Percentiles rank a stretch among this genome's conserved stretches.
phyloP scores from a whole-genome alignment of 2,888 invertebrate species.

The Lasius fuliginosus region DNA sequence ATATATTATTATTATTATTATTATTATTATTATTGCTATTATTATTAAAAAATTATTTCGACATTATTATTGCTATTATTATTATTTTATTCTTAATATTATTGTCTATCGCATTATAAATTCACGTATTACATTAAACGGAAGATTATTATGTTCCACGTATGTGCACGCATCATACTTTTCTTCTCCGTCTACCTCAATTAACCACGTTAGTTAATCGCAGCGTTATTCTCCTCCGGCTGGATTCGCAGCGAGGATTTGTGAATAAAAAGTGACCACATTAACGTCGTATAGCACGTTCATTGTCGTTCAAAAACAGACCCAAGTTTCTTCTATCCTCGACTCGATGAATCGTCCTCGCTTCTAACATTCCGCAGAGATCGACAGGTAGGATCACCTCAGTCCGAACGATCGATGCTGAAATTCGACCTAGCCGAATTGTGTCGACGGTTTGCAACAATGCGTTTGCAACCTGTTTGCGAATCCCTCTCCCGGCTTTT shows the following conservation, averaged over 20 bases:
- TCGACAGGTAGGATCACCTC: slow-evolving; percentile 1
- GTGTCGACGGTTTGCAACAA: neutral
- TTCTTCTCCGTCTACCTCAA: slow-evolving; percentile 50
- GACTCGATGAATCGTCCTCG: slow-evolving; percentile 35
- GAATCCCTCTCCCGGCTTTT: neutral
- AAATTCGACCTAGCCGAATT: neutral
- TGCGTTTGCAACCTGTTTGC: slow-evolving; percentile 38
- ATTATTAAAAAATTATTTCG: slow-evolving; percentile 76
- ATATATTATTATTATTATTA: slow-evolving; percentile 72
- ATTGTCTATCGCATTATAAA: slow-evolving; percentile 84
- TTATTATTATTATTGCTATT: slow-evolving; percentile 80
- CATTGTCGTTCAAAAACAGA: slow-evolving; percentile 38
- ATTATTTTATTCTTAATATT: slow-evolving; percentile 81
- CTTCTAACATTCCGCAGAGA: slow-evolving; percentile 15
- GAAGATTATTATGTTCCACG: slow-evolving; percentile 84
- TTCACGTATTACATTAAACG: slow-evolving; percentile 85
- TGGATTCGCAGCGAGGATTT: slow-evolving; percentile 43
- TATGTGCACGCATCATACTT: slow-evolving; percentile 66
- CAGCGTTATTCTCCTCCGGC: slow-evolving; percentile 18
- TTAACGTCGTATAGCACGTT: slow-evolving; percentile 46
- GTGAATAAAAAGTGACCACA: slow-evolving; percentile 44
- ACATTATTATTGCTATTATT: slow-evolving; percentile 69
- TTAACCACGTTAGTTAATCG: slow-evolving; percentile 3
- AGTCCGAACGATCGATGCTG: neutral
- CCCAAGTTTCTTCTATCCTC: slow-evolving; percentile 35